Evolutionary conservation across 1,140 invertebrate species (phyloP).

Genomic region (Rhyacophila brunnea): DNA sequence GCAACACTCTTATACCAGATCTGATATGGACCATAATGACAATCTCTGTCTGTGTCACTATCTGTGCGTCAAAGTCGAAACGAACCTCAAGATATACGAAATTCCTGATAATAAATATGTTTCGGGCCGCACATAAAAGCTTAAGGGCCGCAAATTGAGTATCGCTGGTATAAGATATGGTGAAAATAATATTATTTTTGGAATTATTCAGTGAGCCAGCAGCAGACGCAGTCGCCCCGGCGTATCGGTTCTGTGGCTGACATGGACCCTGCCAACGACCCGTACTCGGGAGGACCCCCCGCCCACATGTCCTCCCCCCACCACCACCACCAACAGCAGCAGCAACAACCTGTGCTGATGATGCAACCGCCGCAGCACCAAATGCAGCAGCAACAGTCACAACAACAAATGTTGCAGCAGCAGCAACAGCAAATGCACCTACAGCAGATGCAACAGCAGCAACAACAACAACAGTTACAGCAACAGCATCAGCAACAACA

Average conservation of each 20-base stretch:
- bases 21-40: too few species aligned
- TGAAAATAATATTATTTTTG: too few species aligned
- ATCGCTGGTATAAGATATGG: too few species aligned
- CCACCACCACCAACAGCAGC: constrained; percentile 1
- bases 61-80: too few species aligned
- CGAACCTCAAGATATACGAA: too few species aligned
- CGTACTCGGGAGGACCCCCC: constrained; percentile 66
- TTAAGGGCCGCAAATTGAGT: too few species aligned
- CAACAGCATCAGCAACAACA: constrained; percentile 30
- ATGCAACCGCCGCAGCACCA: constrained; percentile 8
- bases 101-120: too few species aligned
- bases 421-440: constrained; percentile 12
- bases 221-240: constrained; percentile 45
- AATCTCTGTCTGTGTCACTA: too few species aligned
- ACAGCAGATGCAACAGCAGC: constrained; percentile 18
- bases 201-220: constrained; percentile 37
- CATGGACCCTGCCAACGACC: constrained; percentile 92
- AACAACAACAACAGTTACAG: constrained; percentile 17
- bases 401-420: constrained; percentile 15
- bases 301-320: constrained; percentile 42
- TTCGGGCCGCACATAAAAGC: too few species aligned
- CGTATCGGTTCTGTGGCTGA: constrained; percentile 91
- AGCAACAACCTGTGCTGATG: background rate
- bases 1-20: too few species aligned
- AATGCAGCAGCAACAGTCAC: constrained; percentile 7